phyloP scores from a whole-genome alignment of 2,888 invertebrate genomes.

The Drosophila neonasuta region DNA sequence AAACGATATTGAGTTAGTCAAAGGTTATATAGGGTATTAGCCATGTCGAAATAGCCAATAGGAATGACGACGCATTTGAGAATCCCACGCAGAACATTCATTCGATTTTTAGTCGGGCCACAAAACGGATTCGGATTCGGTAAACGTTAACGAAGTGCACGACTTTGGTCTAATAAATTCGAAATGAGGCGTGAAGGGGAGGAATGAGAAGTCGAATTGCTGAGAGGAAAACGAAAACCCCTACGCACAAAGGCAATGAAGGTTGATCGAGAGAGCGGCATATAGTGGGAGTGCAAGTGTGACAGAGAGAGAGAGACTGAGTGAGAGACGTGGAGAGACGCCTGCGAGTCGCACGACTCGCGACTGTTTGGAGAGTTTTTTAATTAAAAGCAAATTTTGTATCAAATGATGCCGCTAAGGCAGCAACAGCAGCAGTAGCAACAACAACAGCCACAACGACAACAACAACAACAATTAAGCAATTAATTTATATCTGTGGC shows the following conservation, averaged over 20 bases:
- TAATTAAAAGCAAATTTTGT: constrained; percentile 73
- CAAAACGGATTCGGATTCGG: constrained; percentile 52
- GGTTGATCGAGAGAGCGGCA: constrained; percentile 51
- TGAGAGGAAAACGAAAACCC: constrained; percentile 60
- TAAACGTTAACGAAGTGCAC: constrained; percentile 74
- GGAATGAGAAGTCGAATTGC: constrained; percentile 16
- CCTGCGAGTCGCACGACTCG: constrained; percentile 22
- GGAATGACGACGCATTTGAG: constrained; percentile 55
- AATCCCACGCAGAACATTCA: constrained; percentile 72
- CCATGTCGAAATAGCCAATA: constrained; percentile 11
- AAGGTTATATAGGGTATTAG: constrained; percentile 31
- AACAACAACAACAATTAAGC: constrained; percentile 63
- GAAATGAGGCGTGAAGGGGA: constrained; percentile 4
- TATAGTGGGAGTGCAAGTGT: constrained; percentile 9
- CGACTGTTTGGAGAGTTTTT: constrained; percentile 62
- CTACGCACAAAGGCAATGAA: constrained; percentile 68
- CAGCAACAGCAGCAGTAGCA: constrained; percentile 32
- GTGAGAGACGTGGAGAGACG: constrained; percentile 17
- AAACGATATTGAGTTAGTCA: not conserved
- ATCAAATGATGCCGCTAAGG: constrained; percentile 63
- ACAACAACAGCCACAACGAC: constrained; percentile 46
- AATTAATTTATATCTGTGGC: constrained; percentile 70
- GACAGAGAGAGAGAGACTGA: not conserved
- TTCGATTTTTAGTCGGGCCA: constrained; percentile 42
- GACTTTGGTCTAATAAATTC: constrained; percentile 72